phyloP scores from a whole-genome alignment of 2,797 vertebrate species.

The Enteromius paludinosus region DNA sequence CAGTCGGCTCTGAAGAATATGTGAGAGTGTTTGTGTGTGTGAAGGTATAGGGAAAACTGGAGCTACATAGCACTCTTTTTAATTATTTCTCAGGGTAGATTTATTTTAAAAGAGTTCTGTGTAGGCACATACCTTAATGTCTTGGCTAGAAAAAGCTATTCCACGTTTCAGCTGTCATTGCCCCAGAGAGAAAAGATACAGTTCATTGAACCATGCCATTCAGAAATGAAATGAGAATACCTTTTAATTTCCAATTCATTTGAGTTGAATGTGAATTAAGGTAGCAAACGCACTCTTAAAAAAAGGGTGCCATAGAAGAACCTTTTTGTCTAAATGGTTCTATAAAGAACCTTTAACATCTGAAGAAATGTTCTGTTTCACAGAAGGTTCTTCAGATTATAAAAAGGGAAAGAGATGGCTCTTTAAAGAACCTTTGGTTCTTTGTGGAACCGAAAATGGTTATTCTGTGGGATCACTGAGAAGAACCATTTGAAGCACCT shows the following conservation, averaged over 20 bases:
- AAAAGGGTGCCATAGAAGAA: too few species aligned
- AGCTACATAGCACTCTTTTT: constrained; percentile 1
- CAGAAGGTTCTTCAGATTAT: too few species aligned
- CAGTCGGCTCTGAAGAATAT: neutral
- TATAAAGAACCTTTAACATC: too few species aligned
- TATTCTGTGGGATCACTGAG: too few species aligned
- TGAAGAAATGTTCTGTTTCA: too few species aligned
- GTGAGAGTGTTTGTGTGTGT: constrained; percentile 31
- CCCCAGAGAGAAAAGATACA: neutral
- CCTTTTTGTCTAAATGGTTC: too few species aligned
- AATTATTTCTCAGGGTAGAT: constrained; percentile 14
- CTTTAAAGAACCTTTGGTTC: too few species aligned
- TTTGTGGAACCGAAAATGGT: too few species aligned
- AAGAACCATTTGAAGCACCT: too few species aligned
- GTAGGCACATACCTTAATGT: constrained; percentile 1
- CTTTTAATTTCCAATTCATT: neutral
- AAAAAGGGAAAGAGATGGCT: too few species aligned
- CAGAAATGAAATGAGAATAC: constrained; percentile 3
- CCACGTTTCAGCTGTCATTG: neutral
- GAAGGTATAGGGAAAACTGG: constrained; percentile 14
- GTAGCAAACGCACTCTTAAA: neutral
- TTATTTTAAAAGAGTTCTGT: constrained; percentile 2
- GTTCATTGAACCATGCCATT: neutral
- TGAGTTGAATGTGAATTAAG: neutral
- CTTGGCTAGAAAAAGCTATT: neutral